Base-by-base conservation (phyloP, 2,888 invertebrate genomes). In the Notodonta dromedarius region DNA sequence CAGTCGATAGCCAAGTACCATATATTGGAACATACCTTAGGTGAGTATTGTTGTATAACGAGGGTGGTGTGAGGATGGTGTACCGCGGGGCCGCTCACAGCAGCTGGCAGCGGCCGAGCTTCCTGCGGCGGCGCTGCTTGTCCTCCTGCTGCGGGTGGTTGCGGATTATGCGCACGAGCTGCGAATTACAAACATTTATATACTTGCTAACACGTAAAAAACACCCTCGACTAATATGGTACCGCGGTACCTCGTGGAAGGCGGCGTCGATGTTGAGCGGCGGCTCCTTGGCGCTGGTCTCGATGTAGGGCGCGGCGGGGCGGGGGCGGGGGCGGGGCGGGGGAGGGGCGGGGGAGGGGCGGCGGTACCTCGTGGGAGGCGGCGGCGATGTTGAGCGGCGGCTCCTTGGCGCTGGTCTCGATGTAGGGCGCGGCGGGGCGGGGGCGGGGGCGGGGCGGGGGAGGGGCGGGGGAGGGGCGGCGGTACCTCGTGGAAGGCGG, bases 201-300 rank as follows among this genome's bases (percentile, higher is more conserved):
- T 42, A 11, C 42, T 4, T 8, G 9, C 9, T 9, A 9, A 9
- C 7, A 42, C 35, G 6, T 6, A 35, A 5, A 35, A 35, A 35
- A 35, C 35, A 35, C 35, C 5, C 2, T 35, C 4, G 6, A 35
- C 35, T n/a, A n/a, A n/a, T n/a, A n/a, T n/a, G n/a, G n/a, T n/a
- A n/a, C n/a, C n/a, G n/a, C 95, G 83, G 96, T 40, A 97, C 96
- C 95, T 97, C 97, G 86, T 98, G 97, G 94, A 98, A 98, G 75
- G 98, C 97, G 50, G 96, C 95, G 87, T 98, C 98, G 57, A 98
- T 96, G 90, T 98, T 98, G 67, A 97, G 94, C 63, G 98, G 98
- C 69, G 98, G 98, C 93, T 98, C 97, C 94, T 98, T 98, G 78
- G 98, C 98, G 91, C 97, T 97, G 67, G 98, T 98, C 94, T 98